Evolutionary conservation across 2,888 invertebrate genomes (phyloP).

Genomic region (Diaphora mendica): DNA sequence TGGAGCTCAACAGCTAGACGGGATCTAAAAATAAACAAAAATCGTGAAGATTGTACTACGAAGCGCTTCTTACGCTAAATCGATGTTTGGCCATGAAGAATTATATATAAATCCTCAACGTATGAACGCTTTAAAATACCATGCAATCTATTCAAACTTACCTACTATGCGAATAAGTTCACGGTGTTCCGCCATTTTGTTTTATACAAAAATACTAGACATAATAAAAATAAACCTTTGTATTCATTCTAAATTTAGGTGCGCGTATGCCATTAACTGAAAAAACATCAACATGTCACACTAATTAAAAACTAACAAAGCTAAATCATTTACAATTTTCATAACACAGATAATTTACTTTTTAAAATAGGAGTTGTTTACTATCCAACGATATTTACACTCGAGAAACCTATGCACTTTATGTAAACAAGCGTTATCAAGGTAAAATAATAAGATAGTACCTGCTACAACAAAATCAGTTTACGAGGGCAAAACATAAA

Average conservation of each 20-base stretch:
- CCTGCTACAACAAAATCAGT: not conserved
- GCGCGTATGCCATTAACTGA: not conserved
- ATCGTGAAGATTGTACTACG: conserved; percentile 8
- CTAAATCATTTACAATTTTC: not conserved
- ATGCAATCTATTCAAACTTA: not conserved
- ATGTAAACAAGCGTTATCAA: not conserved
- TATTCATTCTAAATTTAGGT: not conserved
- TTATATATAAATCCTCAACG: not conserved
- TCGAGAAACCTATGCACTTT: not conserved
- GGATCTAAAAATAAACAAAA: conserved; percentile 17
- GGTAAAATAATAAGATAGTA: not conserved
- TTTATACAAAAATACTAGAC: not conserved
- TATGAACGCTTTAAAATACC: not conserved
- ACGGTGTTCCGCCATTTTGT: not conserved
- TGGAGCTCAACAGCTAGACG: conserved; percentile 1
- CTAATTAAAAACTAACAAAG: not conserved
- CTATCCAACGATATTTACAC: not conserved
- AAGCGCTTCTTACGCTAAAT: not conserved
- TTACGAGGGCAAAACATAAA: not conserved
- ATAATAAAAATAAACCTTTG: not conserved
- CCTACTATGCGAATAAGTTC: not conserved
- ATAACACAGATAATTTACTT: not conserved
- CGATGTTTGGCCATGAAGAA: conserved; percentile 10
- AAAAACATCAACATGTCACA: not conserved
- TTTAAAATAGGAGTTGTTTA: not conserved